These are phyloP conservation scores for Erebia epiphron DNA, from an alignment of 2,888 invertebrate genomes.

Conservation along the genomic window DNA sequence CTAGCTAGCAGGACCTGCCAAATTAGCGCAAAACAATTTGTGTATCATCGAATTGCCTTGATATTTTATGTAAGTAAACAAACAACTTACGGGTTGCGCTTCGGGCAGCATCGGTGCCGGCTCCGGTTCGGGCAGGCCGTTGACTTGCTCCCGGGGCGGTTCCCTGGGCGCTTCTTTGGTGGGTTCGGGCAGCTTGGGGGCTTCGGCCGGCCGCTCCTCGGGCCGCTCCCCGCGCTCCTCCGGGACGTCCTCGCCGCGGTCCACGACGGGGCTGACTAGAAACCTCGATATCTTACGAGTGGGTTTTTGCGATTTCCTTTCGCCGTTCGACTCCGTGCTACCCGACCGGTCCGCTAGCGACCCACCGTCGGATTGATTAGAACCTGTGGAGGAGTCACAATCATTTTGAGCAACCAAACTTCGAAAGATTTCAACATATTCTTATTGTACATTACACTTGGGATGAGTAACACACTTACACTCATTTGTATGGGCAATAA, in stretches of 20 bases:
- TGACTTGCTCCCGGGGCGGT: constrained; percentile 48
- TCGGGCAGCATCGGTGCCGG: constrained; percentile 30
- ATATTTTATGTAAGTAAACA: not conserved
- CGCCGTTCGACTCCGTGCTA: constrained; percentile 69
- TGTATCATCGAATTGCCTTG: too few relatives aligned
- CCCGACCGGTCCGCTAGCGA: constrained; percentile 67
- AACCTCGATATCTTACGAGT: constrained; percentile 90
- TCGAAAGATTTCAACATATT: too few relatives aligned
- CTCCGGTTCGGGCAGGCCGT: constrained; percentile 57
- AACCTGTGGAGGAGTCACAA: constrained; percentile 53
- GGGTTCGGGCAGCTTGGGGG: constrained; percentile 36
- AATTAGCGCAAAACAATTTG: too few relatives aligned
- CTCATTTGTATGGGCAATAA: too few relatives aligned
- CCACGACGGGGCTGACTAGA: constrained; percentile 91
- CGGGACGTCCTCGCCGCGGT: constrained; percentile 68
- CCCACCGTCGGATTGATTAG: constrained; percentile 76
- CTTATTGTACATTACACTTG: too few relatives aligned
- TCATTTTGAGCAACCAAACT: not conserved
- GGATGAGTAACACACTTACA: too few relatives aligned
- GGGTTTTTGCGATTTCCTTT: constrained; percentile 78
- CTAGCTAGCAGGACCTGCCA: too few relatives aligned
- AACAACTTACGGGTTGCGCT: not conserved
- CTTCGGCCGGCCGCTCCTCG: constrained; percentile 36
- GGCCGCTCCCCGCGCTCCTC: constrained; percentile 46
- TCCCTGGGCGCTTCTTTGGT: constrained; percentile 44